Base-by-base conservation (phyloP, 2,888 invertebrate genomes). In the Cephus rjabovi region DNA sequence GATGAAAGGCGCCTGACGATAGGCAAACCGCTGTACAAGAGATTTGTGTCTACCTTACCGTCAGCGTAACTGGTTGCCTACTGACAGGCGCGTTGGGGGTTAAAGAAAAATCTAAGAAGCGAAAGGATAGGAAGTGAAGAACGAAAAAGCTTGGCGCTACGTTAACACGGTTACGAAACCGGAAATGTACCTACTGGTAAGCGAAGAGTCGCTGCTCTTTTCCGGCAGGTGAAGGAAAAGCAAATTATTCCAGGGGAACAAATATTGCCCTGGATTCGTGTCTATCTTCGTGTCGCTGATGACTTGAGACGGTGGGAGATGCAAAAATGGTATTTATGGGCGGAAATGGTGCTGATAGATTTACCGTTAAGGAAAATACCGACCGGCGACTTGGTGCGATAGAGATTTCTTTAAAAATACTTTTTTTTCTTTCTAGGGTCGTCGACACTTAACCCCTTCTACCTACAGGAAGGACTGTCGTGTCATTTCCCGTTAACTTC, bases 201-300 rank as follows among this genome's bases (percentile, higher is more conserved):
- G 79, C 78, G 79, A 80, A 82, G 83, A 77, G 80, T 75, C 79
- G 75, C 81, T 81, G 79, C 83, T 80, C 78, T 82, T 81, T 80
- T 81, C 80, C 82, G 70, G 82, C 76, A 82, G 82, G 81, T 83
- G 82, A 81, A 81, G 83, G 84, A 86, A 87, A 87, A 86, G 84
- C 86, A 87, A 88, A 87, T 86, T 88, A 86, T 84, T 83, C 83
- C 79, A 78, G 80, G 81, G 79, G 84, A 79, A 84, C 85, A 87
- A 87, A 86, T 86, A 86, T 87, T 86, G 86, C 85, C 82, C 81
- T 40, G 15, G 15, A 40, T 15, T 40, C 40, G 40, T 40, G 40
- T 15, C 81, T 40, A 15, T 6, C 15, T 15, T 40, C 40, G 40
- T 40, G 40, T 15, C 80, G 78, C 76, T 79, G 80, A 33, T 40